phyloP scores from a whole-genome alignment of 1,140 invertebrate genomes.

The Pseudomyrmex concolor region DNA sequence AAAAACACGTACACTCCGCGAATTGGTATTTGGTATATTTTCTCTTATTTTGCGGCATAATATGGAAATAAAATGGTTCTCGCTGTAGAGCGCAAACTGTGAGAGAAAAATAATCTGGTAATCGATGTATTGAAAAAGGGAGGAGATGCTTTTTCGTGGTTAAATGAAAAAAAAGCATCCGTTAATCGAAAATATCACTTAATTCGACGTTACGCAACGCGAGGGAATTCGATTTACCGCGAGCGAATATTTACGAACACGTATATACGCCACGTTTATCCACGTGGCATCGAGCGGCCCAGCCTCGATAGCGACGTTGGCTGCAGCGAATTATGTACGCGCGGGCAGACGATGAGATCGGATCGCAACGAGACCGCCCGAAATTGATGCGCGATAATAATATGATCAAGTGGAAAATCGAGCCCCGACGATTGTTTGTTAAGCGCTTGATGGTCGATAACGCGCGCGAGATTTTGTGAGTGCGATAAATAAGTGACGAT shows the following conservation, averaged over 20 bases:
- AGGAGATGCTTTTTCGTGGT: neutral
- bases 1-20: too few relatives aligned
- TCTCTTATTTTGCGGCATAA: neutral
- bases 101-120: slow-evolving; percentile 28
- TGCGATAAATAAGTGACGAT: slow-evolving; percentile 44
- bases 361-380: slow-evolving; percentile 42
- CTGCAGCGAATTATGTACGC: slow-evolving; percentile 55
- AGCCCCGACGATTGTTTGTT: slow-evolving; percentile 55
- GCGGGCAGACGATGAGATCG: slow-evolving; percentile 54
- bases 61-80: slow-evolving; percentile 24
- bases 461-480: slow-evolving; percentile 30
- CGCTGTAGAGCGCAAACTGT: neutral
- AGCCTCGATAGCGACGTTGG: slow-evolving; percentile 49
- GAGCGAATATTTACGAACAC: slow-evolving; percentile 57
- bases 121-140: slow-evolving; percentile 12
- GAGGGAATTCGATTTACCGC: slow-evolving; percentile 49
- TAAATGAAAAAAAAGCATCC: slow-evolving; percentile 19
- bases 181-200: slow-evolving; percentile 40
- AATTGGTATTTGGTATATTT: neutral
- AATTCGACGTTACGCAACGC: slow-evolving; percentile 51
- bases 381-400: slow-evolving; percentile 60
- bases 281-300: slow-evolving; percentile 44
- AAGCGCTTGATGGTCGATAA: slow-evolving; percentile 52
- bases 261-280: slow-evolving; percentile 36
- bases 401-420: slow-evolving; percentile 57